These are phyloP conservation scores for Palythoa heliodiscus DNA, from an alignment of 92 coral and sea anemone genomes.

Conservation along the genomic window DNA sequence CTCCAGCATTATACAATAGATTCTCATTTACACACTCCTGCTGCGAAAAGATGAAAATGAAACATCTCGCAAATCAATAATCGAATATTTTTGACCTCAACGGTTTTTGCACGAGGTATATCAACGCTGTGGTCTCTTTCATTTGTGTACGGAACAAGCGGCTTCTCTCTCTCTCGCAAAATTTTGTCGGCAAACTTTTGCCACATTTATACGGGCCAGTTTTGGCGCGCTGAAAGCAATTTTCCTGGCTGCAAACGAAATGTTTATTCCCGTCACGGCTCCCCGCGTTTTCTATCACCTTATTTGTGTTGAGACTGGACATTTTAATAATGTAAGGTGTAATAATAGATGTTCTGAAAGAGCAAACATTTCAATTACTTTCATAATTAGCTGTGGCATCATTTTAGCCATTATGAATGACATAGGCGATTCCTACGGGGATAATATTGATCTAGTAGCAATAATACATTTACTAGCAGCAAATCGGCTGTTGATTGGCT, in stretches of 20 bases:
- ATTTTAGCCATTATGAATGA: constrained; percentile 74
- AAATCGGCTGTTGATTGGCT: constrained; percentile 64
- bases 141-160: constrained; percentile 1
- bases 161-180: background rate
- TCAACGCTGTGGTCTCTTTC: background rate
- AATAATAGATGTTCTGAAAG: constrained; percentile 65
- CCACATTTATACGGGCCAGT: background rate
- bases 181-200: background rate
- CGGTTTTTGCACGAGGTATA: constrained; percentile 9
- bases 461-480: constrained; percentile 58
- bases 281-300: constrained; percentile 9
- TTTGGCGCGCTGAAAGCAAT: constrained; percentile 23
- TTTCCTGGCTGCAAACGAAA: background rate
- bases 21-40: constrained; percentile 42
- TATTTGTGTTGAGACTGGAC: constrained; percentile 30
- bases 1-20: constrained; percentile 20
- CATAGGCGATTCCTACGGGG: constrained; percentile 72
- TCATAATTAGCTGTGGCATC: constrained; percentile 79
- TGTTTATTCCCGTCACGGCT: constrained; percentile 15
- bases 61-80: constrained; percentile 38
- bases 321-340: constrained; percentile 57
- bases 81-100: constrained; percentile 44
- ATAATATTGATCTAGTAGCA: constrained; percentile 69
- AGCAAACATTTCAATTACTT: constrained; percentile 86
- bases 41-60: constrained; percentile 45